Evolutionary conservation across 1,140 invertebrate genomes (phyloP).

Genomic region (Melanaphis sacchari): DNA sequence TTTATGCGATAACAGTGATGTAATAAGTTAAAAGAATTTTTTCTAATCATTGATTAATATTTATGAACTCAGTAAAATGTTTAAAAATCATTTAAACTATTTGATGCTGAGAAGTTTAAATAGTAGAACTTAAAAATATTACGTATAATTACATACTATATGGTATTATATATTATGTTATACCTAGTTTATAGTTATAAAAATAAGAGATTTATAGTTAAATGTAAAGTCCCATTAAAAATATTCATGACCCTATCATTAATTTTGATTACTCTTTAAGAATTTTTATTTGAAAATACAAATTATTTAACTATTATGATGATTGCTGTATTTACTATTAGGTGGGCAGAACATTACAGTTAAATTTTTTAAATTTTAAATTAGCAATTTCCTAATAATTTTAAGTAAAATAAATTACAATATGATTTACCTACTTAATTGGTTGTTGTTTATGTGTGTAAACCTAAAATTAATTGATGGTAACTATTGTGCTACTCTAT

Average conservation of each 20-base stretch:
- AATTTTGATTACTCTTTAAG: background rate
- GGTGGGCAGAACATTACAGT: background rate
- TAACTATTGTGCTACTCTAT: background rate
- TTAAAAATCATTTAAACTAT: background rate
- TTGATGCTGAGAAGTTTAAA: background rate
- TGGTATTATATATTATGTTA: background rate
- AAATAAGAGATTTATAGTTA: background rate
- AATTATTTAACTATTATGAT: background rate
- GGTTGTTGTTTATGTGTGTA: background rate
- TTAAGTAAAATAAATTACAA: background rate
- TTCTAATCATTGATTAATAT: constrained; percentile 12
- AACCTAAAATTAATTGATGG: background rate
- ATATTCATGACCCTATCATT: background rate
- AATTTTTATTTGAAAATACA: background rate
- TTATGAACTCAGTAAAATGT: background rate
- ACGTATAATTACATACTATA: background rate
- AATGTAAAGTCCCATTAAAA: background rate
- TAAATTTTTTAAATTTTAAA: constrained; percentile 1
- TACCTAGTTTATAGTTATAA: background rate
- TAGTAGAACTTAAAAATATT: background rate
- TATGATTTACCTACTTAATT: background rate
- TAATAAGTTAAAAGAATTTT: constrained; percentile 6
- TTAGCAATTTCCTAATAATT: background rate
- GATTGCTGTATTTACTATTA: background rate
- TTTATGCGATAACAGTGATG: background rate